Conservation (phyloP, 2,113 vertebrate genomes). For the Urocitellus parryii region DNA sequence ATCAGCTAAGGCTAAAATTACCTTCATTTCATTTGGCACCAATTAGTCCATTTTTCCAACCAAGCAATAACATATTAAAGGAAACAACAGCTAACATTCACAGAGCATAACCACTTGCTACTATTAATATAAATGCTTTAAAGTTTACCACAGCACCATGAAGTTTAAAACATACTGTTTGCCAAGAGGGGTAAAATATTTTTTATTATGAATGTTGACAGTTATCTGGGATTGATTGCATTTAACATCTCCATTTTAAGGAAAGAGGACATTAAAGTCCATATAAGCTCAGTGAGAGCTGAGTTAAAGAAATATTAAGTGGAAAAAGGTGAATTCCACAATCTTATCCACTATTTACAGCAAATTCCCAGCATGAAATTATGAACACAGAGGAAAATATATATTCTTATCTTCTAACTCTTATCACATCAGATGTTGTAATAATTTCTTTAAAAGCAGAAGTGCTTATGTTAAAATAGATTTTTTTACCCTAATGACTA, state of each 20-base stretch:
- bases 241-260: not conserved
- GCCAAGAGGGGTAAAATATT: not conserved
- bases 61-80: not conserved
- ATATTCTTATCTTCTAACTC: not conserved
- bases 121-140: not conserved
- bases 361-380: not conserved
- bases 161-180: not conserved
- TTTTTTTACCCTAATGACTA: constrained; percentile 33
- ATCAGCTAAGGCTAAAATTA: constrained; percentile 22
- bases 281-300: not conserved
- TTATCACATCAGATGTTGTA: not conserved
- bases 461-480: not conserved
- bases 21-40: not conserved
- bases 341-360: not conserved
- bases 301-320: not conserved
- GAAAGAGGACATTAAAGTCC: not conserved
- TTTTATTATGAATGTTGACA: not conserved
- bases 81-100: not conserved
- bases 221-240: not conserved
- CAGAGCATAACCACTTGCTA: not conserved
- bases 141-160: not conserved
- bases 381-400: not conserved
- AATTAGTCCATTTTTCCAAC: not conserved
- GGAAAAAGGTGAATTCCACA: not conserved
- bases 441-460: not conserved